phyloP scores from a whole-genome alignment of 2,888 invertebrate genomes.

The Drosophila peninsularis region DNA sequence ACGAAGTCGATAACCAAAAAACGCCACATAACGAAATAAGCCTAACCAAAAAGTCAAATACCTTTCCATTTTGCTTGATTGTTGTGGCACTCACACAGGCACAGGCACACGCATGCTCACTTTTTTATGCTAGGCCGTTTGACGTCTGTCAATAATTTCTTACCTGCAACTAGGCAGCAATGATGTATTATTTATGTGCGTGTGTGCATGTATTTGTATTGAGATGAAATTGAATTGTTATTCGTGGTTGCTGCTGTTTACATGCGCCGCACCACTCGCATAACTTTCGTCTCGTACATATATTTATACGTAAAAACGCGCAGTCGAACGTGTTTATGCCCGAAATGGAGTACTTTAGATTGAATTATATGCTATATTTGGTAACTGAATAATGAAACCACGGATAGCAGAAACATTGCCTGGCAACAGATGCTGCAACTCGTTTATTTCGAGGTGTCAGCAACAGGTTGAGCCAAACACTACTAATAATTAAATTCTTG shows the following conservation, averaged over 20 bases:
- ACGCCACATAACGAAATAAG: conserved; percentile 69
- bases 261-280: conserved; percentile 37
- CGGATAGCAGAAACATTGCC: conserved; percentile 31
- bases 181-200: conserved; percentile 65
- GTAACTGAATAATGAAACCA: conserved; percentile 52
- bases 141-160: conserved; percentile 60
- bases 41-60: conserved; percentile 70
- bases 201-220: conserved; percentile 56
- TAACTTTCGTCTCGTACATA: conserved; percentile 39
- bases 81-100: conserved; percentile 38
- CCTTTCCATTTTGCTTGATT: conserved; percentile 65
- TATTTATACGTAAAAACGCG: conserved; percentile 39
- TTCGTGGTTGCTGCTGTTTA: conserved; percentile 54
- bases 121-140: conserved; percentile 32
- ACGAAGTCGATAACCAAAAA: conserved; percentile 57
- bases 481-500: conserved; percentile 1
- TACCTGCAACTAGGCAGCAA: conserved; percentile 54
- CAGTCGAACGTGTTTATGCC: conserved; percentile 66
- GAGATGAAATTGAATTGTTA: conserved; percentile 74
- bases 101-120: conserved; percentile 3
- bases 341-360: conserved; percentile 77
- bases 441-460: conserved; percentile 20
- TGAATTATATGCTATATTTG: conserved; percentile 68
- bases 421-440: conserved; percentile 11
- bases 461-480: conserved; percentile 27